Percentiles rank a stretch among this genome's conserved stretches.
phyloP scores from a whole-genome alignment of 2,113 vertebrate species.

The Hiodon alosoides region DNA sequence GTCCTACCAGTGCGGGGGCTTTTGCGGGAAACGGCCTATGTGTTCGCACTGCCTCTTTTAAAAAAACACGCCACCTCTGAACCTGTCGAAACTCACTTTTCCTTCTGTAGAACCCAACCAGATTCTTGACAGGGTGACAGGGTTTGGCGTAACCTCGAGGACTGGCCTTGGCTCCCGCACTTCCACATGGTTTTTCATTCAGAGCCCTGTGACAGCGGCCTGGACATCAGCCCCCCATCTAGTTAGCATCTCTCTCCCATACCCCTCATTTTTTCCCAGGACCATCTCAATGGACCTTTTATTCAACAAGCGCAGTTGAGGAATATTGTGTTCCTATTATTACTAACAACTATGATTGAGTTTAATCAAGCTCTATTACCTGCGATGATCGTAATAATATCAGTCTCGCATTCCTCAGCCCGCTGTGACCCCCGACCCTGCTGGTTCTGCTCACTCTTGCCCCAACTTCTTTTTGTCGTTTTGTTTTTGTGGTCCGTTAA shows the following conservation, averaged over 20 bases:
- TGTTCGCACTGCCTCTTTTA: neutral
- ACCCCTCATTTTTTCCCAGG: constrained; percentile 50
- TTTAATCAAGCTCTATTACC: constrained; percentile 50
- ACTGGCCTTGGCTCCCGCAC: constrained; percentile 23
- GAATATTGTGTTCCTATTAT: constrained; percentile 46
- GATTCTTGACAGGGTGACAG: neutral
- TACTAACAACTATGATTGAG: constrained; percentile 45
- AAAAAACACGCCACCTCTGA: neutral
- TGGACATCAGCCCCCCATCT: constrained; percentile 37
- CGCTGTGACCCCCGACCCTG: constrained; percentile 15
- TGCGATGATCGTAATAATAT: constrained; percentile 31
- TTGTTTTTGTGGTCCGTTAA: constrained; percentile 59
- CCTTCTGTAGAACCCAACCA: constrained; percentile 7
- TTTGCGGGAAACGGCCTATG: too few relatives aligned
- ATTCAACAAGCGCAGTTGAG: constrained; percentile 57
- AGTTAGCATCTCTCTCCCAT: constrained; percentile 47
- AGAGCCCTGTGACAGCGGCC: constrained; percentile 50
- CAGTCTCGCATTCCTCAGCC: constrained; percentile 24
- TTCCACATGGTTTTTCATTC: constrained; percentile 40
- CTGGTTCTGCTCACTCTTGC: neutral
- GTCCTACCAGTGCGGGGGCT: too few relatives aligned
- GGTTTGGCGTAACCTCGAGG: constrained; percentile 1
- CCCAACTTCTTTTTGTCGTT: neutral
- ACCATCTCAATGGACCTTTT: constrained; percentile 54
- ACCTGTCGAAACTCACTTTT: neutral